Conservation (phyloP, 2,797 vertebrate genomes). For the Poecilia picta region DNA sequence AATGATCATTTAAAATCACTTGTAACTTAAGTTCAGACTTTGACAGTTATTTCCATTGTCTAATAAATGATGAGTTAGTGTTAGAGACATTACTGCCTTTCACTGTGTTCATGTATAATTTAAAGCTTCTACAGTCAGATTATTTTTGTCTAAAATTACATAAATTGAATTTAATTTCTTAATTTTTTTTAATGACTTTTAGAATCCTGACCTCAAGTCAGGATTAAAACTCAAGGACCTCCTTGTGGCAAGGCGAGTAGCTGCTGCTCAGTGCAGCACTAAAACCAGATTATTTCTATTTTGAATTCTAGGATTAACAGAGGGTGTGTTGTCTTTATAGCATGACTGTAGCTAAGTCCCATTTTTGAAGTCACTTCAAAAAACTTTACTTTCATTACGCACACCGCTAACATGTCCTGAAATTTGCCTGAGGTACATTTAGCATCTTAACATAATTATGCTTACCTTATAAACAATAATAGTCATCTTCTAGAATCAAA, state of each 20-base stretch:
- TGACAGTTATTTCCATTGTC: not conserved
- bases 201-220: too few species aligned
- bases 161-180: too few species aligned
- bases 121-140: too few species aligned
- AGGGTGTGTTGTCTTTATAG: not conserved
- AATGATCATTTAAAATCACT: not conserved
- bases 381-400: not conserved
- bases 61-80: too few species aligned
- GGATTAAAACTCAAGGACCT: too few species aligned
- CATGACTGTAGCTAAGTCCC: not conserved
- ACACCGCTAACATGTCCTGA: not conserved
- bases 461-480: not conserved
- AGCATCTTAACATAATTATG: not conserved
- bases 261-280: too few species aligned
- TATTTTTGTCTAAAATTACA: too few species aligned
- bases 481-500: not conserved
- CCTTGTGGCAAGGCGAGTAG: too few species aligned
- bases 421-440: not conserved
- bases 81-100: too few species aligned
- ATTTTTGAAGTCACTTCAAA: not conserved
- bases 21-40: not conserved
- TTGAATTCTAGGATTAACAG: not conserved
- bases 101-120: too few species aligned
- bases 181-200: too few species aligned
- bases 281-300: not conserved